Evolutionary conservation across 2,113 vertebrate species (phyloP).

Genomic region (Nanorana parkeri): DNA sequence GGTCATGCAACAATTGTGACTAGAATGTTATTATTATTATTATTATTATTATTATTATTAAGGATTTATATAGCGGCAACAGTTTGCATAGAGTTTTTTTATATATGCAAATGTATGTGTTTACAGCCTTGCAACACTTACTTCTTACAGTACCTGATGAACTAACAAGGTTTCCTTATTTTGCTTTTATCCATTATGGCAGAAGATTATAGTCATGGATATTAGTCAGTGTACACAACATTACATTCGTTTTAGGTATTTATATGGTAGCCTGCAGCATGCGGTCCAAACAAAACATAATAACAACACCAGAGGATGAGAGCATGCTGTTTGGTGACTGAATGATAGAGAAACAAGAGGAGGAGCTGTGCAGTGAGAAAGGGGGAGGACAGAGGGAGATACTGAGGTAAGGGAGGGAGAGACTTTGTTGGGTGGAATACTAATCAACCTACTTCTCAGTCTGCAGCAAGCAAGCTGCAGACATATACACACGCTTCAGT

Average conservation of each 20-base stretch:
- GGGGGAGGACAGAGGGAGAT: slow-evolving; percentile 20
- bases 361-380: not conserved
- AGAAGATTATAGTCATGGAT: not conserved
- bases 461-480: slow-evolving; percentile 60
- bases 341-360: slow-evolving; percentile 22
- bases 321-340: slow-evolving; percentile 35
- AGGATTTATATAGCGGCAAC: too few relatives aligned
- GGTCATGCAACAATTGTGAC: too few relatives aligned
- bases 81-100: too few relatives aligned
- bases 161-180: not conserved
- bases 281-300: slow-evolving; percentile 47
- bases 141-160: not conserved
- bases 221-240: not conserved
- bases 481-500: slow-evolving; percentile 38
- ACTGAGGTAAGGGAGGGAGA: slow-evolving; percentile 60
- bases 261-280: slow-evolving; percentile 38
- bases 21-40: too few relatives aligned
- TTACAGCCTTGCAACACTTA: too few relatives aligned
- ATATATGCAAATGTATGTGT: too few relatives aligned
- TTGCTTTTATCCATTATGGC: not conserved
- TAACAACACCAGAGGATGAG: slow-evolving; percentile 42
- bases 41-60: too few relatives aligned
- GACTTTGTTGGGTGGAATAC: slow-evolving; percentile 62
- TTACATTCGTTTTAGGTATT: not conserved
- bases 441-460: slow-evolving; percentile 61